These are phyloP conservation scores for Oryzias dopingdopingensis DNA, from an alignment of 2,797 vertebrate species.

Conservation along the genomic window DNA sequence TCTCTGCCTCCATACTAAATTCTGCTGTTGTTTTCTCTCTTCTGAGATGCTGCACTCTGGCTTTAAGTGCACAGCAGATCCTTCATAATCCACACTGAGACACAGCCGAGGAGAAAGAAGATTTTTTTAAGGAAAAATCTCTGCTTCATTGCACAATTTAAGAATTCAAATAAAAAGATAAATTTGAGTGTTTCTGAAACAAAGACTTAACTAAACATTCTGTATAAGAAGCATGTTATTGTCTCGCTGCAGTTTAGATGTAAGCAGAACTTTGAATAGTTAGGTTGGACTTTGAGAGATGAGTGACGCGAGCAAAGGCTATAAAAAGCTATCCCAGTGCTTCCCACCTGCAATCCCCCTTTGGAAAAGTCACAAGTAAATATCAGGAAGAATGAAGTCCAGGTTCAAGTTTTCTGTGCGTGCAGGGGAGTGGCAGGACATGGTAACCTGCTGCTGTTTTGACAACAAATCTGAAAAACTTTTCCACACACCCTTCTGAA, in stretches of 20 bases:
- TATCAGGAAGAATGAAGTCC: neutral
- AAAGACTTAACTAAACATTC: too few relatives aligned
- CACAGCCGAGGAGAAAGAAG: too few relatives aligned
- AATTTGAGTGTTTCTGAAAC: too few relatives aligned
- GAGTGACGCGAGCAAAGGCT: neutral
- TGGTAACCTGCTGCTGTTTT: too few relatives aligned
- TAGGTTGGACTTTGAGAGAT: too few relatives aligned
- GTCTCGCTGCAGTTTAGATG: too few relatives aligned
- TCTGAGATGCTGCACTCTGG: constrained; percentile 25
- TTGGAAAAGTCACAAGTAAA: neutral
- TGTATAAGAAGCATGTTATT: too few relatives aligned
- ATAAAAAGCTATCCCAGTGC: constrained; percentile 4
- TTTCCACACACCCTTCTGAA: neutral
- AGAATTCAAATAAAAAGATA: too few relatives aligned
- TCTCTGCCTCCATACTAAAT: constrained; percentile 20
- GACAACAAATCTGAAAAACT: too few relatives aligned
- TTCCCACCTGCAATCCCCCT: constrained; percentile 7
- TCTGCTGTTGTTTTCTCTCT: constrained; percentile 32
- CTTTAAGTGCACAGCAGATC: constrained; percentile 22
- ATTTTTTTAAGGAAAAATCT: neutral
- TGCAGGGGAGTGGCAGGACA: neutral
- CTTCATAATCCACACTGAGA: too few relatives aligned
- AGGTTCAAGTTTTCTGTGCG: neutral
- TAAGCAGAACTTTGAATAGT: too few relatives aligned
- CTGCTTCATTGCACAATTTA: too few relatives aligned